These are phyloP conservation scores for Caenorhabditis latens DNA, from an alignment of 1,140 invertebrate species.

Conservation along the genomic window DNA sequence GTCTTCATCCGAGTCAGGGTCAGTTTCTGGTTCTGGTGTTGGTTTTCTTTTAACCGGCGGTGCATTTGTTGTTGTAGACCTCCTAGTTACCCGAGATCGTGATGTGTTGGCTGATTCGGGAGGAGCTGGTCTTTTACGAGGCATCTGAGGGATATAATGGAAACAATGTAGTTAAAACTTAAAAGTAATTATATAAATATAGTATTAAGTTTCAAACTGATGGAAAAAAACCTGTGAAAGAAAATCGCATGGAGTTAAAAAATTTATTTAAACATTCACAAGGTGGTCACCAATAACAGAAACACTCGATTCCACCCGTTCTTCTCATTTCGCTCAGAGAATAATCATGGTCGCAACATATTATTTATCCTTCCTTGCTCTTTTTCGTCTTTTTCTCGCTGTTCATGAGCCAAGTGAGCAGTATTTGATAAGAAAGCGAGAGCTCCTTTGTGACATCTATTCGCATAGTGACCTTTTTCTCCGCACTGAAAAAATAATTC, in stretches of 20 bases:
- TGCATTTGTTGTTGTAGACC: neutral
- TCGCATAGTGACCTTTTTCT: slow-evolving; percentile 98
- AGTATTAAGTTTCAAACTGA: too few relatives aligned
- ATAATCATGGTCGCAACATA: neutral
- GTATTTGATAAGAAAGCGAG: slow-evolving; percentile 73
- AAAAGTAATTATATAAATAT: too few relatives aligned
- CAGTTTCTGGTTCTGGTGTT: neutral
- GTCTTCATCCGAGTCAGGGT: neutral
- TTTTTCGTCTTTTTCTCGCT: slow-evolving; percentile 67
- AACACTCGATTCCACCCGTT: too few relatives aligned
- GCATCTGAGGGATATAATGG: neutral
- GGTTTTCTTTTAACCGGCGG: neutral
- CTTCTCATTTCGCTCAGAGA: too few relatives aligned
- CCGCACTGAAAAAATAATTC: slow-evolving; percentile 83
- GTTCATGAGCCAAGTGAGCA: slow-evolving; percentile 68
- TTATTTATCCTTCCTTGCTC: slow-evolving; percentile 60
- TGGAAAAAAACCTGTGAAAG: too few relatives aligned
- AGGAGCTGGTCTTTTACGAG: slow-evolving; percentile 1
- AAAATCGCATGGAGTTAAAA: neutral
- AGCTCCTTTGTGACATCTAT: slow-evolving; percentile 90
- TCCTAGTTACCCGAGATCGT: slow-evolving; percentile 12
- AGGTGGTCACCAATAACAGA: too few relatives aligned
- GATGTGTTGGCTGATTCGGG: neutral
- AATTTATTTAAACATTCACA: neutral
- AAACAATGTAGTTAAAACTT: too few relatives aligned